Conservation (phyloP, 2,888 invertebrate genomes). For the Apodemia mormo region DNA sequence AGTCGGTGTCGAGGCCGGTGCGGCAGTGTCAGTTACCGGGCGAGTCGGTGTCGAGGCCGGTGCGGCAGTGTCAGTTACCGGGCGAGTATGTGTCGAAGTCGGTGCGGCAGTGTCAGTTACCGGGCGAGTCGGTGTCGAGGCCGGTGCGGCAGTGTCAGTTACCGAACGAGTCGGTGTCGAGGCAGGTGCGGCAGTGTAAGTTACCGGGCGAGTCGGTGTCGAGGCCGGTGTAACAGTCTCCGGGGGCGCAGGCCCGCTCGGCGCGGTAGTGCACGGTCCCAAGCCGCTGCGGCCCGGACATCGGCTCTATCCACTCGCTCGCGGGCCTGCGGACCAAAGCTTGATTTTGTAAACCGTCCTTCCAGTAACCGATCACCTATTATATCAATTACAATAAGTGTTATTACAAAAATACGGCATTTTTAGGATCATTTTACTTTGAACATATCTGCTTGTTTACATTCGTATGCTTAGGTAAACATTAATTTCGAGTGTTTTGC, state of each 20-base stretch:
- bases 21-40: constrained; percentile 84
- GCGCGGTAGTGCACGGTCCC: constrained; percentile 87
- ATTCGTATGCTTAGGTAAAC: too few relatives aligned
- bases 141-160: constrained; percentile 74
- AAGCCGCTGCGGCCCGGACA: constrained; percentile 55
- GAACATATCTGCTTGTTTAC: too few relatives aligned
- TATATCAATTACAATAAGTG: too few relatives aligned
- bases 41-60: too few relatives aligned
- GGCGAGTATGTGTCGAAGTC: too few relatives aligned
- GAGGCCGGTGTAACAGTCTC: constrained; percentile 90
- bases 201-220: constrained; percentile 84
- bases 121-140: constrained; percentile 83
- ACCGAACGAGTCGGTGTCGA: constrained; percentile 85
- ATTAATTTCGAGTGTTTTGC: too few relatives aligned
- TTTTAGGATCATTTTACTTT: too few relatives aligned
- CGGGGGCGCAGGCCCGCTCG: constrained; percentile 85
- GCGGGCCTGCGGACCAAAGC: neutral
- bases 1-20: constrained; percentile 85
- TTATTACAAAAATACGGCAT: too few relatives aligned
- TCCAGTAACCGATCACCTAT: too few relatives aligned
- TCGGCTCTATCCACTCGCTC: constrained; percentile 11
- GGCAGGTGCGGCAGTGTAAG: constrained; percentile 86
- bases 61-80: too few relatives aligned
- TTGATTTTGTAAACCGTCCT: too few relatives aligned
- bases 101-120: constrained; percentile 88